These are phyloP conservation scores for Xenopus tropicalis DNA, from an alignment of 2,113 vertebrate genomes.

Conservation along the genomic window UCB_Xtro_10.0 CM004452.2:32248001-32248500, in stretches of 20 bases:
- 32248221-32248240: conserved; percentile 1
- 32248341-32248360: conserved; percentile 30
- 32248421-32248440: background rate
- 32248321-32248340: conserved; percentile 27
- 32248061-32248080: too few species aligned
- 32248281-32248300: conserved; percentile 27
- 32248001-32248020: too few species aligned
- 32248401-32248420: background rate
- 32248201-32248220: conserved; percentile 25
- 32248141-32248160: background rate
- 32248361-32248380: conserved; percentile 6
- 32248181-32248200: background rate
- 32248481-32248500: background rate
- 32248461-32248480: background rate
- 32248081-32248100: background rate
- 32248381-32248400: conserved; percentile 34
- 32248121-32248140: background rate
- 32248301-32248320: conserved; percentile 14
- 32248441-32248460: background rate
- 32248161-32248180: background rate
- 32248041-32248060: too few species aligned
- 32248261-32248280: conserved; percentile 38
- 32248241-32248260: conserved; percentile 35
- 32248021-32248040: too few species aligned
- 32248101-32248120: background rate